Percentiles rank a stretch among this genome's conserved stretches.
phyloP scores from a whole-genome alignment of 2,888 invertebrate genomes.

The Nesidiocoris tenuis region DNA sequence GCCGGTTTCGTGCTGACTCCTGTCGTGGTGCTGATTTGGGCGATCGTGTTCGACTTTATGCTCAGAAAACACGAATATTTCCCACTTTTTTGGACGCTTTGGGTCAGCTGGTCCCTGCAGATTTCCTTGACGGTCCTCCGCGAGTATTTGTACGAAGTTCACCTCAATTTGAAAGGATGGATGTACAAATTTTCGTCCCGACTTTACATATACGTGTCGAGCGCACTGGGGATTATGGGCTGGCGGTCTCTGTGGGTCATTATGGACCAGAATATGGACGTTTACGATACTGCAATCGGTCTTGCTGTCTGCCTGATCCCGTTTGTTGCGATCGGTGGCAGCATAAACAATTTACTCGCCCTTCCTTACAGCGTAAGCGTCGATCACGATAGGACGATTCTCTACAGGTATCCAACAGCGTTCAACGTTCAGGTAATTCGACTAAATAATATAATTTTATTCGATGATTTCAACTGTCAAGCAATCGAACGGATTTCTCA shows the following conservation, averaged over 20 bases:
- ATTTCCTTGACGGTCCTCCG: conserved; percentile 61
- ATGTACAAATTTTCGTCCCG: conserved; percentile 46
- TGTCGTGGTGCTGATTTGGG: conserved; percentile 60
- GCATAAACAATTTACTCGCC: conserved; percentile 61
- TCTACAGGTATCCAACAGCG: conserved; percentile 78
- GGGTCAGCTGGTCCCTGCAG: conserved; percentile 61
- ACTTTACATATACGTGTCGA: conserved; percentile 57
- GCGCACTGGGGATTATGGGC: conserved; percentile 58
- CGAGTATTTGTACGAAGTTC: conserved; percentile 52
- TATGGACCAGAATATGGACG: conserved; percentile 52
- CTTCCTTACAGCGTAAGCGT: conserved; percentile 76
- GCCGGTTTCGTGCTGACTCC: conserved; percentile 57
- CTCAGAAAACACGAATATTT: conserved; percentile 57
- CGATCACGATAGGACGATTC: conserved; percentile 61
- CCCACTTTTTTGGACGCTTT: conserved; percentile 56
- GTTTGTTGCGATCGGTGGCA: conserved; percentile 49
- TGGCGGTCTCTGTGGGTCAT: conserved; percentile 61
- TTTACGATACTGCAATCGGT: conserved; percentile 44
- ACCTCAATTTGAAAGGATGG: conserved; percentile 39
- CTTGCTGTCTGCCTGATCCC: conserved; percentile 46
- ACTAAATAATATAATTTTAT: too few species aligned
- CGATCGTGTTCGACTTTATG: conserved; percentile 60
- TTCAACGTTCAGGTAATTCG: conserved; percentile 77
- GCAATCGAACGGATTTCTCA: too few species aligned
- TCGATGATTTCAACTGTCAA: too few species aligned